A percentile compares a stretch with the other conserved stretches of the same genome.
phyloP scores from a whole-genome alignment of 2,888 invertebrate species.

The Drosophila paracracens region DNA sequence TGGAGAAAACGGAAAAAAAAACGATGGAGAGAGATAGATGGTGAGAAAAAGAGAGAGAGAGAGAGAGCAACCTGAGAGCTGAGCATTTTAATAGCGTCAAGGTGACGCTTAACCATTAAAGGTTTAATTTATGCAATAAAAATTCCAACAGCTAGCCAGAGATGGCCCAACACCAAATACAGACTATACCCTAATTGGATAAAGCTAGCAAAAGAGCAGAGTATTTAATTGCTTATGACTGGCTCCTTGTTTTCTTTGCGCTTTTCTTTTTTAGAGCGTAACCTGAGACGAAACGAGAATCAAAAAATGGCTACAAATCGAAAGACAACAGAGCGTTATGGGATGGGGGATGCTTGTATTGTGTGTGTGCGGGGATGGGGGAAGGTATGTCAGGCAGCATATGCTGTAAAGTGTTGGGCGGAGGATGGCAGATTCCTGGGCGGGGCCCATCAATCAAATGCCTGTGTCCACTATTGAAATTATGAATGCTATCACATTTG shows the following conservation, averaged over 20 bases:
- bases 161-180: slow-evolving; percentile 20
- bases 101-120: slow-evolving; percentile 79
- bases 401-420: slow-evolving; percentile 29
- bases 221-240: slow-evolving; percentile 76
- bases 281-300: slow-evolving; percentile 47
- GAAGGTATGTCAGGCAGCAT: background rate
- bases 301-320: slow-evolving; percentile 67
- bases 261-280: slow-evolving; percentile 30
- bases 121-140: slow-evolving; percentile 81
- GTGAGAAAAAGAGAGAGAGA: background rate
- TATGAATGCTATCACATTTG: slow-evolving; percentile 79
- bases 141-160: slow-evolving; percentile 56
- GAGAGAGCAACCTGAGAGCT: slow-evolving; percentile 19
- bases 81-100: slow-evolving; percentile 75
- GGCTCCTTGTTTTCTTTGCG: slow-evolving; percentile 9
- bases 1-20: background rate
- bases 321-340: slow-evolving; percentile 10
- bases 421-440: slow-evolving; percentile 35
- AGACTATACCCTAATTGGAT: slow-evolving; percentile 60
- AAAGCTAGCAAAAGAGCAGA: slow-evolving; percentile 41
- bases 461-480: slow-evolving; percentile 77
- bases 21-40: background rate
- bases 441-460: slow-evolving; percentile 68
- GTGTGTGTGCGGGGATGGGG: background rate
- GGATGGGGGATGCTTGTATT: background rate